phyloP scores from a whole-genome alignment of 2,113 vertebrate species.

The Sorex fumeus region DNA sequence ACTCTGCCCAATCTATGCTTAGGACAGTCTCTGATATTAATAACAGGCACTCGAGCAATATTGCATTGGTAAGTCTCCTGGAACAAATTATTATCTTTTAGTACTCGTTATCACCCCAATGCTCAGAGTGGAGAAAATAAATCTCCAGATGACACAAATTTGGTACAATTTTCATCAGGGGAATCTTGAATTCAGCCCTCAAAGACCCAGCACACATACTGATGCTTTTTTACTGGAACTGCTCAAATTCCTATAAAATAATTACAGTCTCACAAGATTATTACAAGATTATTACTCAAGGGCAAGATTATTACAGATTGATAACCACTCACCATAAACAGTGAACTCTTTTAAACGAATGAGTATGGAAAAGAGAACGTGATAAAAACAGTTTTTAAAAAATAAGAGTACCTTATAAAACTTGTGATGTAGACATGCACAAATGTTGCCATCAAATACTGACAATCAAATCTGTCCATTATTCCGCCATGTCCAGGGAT shows the following conservation, averaged over 20 bases:
- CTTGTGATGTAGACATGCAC: conserved; percentile 99
- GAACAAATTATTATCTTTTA: not conserved
- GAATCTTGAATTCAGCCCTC: not conserved
- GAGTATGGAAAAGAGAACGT: not conserved
- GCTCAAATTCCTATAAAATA: conserved; percentile 1
- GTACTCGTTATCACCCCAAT: not conserved
- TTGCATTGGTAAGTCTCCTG: not conserved
- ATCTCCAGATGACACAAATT: not conserved
- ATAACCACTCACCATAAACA: not conserved
- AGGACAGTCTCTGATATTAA: not conserved
- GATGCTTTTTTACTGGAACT: not conserved
- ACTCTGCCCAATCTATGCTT: not conserved
- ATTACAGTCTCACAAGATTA: not conserved
- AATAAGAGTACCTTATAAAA: conserved; percentile 94
- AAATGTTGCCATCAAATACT: conserved; percentile 99
- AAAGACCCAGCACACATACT: not conserved
- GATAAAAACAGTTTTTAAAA: not conserved
- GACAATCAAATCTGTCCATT: conserved; percentile 99
- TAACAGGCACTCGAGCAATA: not conserved
- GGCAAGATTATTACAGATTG: not conserved
- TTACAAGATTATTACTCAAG: not conserved
- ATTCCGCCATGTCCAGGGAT: conserved; percentile 99
- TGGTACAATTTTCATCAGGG: not conserved
- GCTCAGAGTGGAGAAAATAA: not conserved
- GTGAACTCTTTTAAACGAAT: conserved; percentile 12